phyloP scores from a whole-genome alignment of 1,140 invertebrate genomes.

The Polypedilum vanderplanki region DNA sequence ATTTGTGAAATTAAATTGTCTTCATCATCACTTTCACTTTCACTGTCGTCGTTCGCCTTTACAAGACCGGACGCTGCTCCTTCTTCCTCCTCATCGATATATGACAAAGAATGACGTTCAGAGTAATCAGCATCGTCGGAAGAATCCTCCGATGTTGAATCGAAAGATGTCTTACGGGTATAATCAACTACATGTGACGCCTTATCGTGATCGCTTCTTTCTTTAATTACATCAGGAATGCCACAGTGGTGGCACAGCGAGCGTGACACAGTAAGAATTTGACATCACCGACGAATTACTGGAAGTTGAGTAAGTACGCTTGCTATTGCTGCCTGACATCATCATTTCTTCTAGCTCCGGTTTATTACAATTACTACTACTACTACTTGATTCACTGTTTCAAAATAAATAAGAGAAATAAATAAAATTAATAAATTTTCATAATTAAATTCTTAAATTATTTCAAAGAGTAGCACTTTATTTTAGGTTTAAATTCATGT shows the following conservation, averaged over 20 bases:
- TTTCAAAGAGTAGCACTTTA: too few relatives aligned
- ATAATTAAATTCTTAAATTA: too few relatives aligned
- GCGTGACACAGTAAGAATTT: conserved; percentile 73
- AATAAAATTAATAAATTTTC: too few relatives aligned
- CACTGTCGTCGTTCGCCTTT: conserved; percentile 39
- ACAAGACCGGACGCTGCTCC: conserved; percentile 35
- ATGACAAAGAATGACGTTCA: conserved; percentile 33
- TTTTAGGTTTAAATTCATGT: too few relatives aligned
- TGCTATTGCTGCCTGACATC: conserved; percentile 34
- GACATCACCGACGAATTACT: conserved; percentile 44
- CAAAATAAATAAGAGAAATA: too few relatives aligned
- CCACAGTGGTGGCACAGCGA: conserved; percentile 98
- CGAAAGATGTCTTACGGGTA: conserved; percentile 46
- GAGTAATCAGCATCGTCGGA: conserved; percentile 33
- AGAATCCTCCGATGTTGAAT: conserved; percentile 42
- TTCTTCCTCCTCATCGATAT: conserved; percentile 32
- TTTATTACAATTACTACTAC: conserved; percentile 43
- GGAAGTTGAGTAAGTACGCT: conserved; percentile 43
- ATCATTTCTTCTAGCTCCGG: conserved; percentile 38
- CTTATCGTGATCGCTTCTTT: conserved; percentile 49
- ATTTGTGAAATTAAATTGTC: conserved; percentile 45
- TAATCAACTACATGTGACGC: conserved; percentile 52
- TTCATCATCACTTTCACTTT: conserved; percentile 47
- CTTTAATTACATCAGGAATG: conserved; percentile 58
- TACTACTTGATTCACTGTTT: conserved; percentile 44